A percentile compares a stretch with the other conserved stretches of the same genome.
These are phyloP conservation scores for Caenorhabditis sp. DNA, from an alignment of 2,888 invertebrate genomes.

Conservation along the genomic window DNA sequence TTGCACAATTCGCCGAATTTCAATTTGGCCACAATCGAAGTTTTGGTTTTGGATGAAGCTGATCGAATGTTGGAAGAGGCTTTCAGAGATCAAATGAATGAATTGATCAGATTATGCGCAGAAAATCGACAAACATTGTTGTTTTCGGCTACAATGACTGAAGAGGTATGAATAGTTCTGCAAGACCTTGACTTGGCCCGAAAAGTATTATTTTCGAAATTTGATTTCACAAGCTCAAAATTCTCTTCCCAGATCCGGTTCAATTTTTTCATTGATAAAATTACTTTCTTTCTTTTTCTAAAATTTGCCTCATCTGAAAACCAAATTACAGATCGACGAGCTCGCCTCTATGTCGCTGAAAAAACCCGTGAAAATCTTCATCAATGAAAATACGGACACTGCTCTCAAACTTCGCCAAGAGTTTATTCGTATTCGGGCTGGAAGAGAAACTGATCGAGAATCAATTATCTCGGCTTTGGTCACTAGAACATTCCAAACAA, in stretches of 20 bases:
- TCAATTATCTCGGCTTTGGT: slow-evolving; percentile 77
- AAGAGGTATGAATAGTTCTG: slow-evolving; percentile 78
- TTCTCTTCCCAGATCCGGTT: no score
- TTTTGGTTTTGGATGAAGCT: slow-evolving; percentile 81
- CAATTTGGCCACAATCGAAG: slow-evolving; percentile 84
- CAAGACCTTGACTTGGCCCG: no score
- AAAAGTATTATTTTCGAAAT: no score
- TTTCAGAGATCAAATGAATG: slow-evolving; percentile 98
- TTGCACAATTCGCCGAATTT: slow-evolving; percentile 93
- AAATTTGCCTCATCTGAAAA: no score
- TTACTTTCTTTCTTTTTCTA: neutral
- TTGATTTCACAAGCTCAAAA: no score
- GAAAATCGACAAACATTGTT: slow-evolving; percentile 91
- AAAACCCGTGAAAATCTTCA: slow-evolving; percentile 91
- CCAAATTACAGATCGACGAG: slow-evolving; percentile 81
- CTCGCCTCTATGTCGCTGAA: slow-evolving; percentile 89
- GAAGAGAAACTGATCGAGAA: slow-evolving; percentile 85
- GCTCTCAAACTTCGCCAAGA: slow-evolving; percentile 91
- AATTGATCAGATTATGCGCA: slow-evolving; percentile 91
- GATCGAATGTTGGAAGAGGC: slow-evolving; percentile 94
- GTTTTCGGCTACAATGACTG: slow-evolving; percentile 99
- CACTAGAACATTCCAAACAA: slow-evolving; percentile 53
- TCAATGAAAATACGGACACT: slow-evolving; percentile 93
- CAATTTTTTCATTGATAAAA: slow-evolving; percentile 74
- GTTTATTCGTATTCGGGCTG: slow-evolving; percentile 79